phyloP scores from a whole-genome alignment of 2,888 invertebrate genomes.

The Esperia sulphurella region DNA sequence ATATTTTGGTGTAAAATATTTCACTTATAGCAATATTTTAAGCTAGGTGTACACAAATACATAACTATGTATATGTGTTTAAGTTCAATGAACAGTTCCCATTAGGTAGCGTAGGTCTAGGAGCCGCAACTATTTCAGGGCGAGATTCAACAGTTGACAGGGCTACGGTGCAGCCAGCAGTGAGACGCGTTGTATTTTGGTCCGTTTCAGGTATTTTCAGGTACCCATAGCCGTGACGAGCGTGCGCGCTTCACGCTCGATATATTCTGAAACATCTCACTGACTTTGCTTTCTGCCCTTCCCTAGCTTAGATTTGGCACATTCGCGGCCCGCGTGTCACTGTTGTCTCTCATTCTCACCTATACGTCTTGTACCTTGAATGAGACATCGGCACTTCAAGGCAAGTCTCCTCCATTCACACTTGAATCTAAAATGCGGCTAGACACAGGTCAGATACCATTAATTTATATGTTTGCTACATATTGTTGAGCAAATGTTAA shows the following conservation, averaged over 20 bases:
- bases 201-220: constrained; percentile 77
- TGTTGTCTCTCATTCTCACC: constrained; percentile 80
- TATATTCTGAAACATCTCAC: constrained; percentile 66
- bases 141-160: constrained; percentile 80
- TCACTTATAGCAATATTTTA: neutral
- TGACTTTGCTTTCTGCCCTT: constrained; percentile 80
- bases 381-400: constrained; percentile 77
- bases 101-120: constrained; percentile 40
- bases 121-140: constrained; percentile 67
- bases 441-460: constrained; percentile 73
- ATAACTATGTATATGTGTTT: neutral
- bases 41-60: neutral
- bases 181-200: constrained; percentile 69
- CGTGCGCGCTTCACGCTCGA: constrained; percentile 63
- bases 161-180: constrained; percentile 71
- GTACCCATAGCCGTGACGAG: constrained; percentile 66
- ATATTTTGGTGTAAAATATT: too few relatives aligned
- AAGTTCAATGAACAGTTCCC: constrained; percentile 35
- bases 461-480: constrained; percentile 63
- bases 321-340: constrained; percentile 80
- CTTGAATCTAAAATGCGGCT: constrained; percentile 71
- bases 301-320: constrained; percentile 81
- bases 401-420: constrained; percentile 77
- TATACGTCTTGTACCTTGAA: constrained; percentile 80
- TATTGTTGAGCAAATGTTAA: constrained; percentile 50